Evolutionary conservation across 2,888 invertebrate species (phyloP).

Genomic region (Melieria picta): DNA sequence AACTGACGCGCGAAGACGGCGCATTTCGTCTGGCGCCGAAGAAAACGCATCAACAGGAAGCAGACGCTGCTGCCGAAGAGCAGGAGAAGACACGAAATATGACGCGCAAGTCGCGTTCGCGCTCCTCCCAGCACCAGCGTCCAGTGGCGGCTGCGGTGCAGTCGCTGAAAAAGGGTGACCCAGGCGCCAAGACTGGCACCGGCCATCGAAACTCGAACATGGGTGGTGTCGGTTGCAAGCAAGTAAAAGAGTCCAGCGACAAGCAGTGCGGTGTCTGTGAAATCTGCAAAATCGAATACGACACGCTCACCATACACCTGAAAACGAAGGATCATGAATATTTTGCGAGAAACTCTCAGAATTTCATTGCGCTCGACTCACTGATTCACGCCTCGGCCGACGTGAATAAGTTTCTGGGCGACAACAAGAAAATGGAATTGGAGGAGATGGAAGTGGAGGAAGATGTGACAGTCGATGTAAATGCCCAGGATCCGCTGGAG

Average conservation of each 20-base stretch:
- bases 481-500: slow-evolving; percentile 47
- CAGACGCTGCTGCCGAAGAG: slow-evolving; percentile 18
- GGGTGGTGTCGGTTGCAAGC: slow-evolving; percentile 40
- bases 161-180: slow-evolving; percentile 38
- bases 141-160: slow-evolving; percentile 47
- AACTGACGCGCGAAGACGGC: slow-evolving; percentile 61
- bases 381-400: slow-evolving; percentile 76
- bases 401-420: slow-evolving; percentile 75
- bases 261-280: slow-evolving; percentile 78
- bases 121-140: slow-evolving; percentile 52
- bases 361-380: slow-evolving; percentile 79
- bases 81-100: slow-evolving; percentile 46
- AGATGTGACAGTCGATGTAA: slow-evolving; percentile 42
- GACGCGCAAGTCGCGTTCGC: slow-evolving; percentile 63
- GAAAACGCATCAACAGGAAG: slow-evolving; percentile 39
- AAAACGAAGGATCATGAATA: slow-evolving; percentile 79
- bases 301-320: slow-evolving; percentile 75
- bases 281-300: slow-evolving; percentile 81
- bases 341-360: slow-evolving; percentile 78
- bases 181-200: slow-evolving; percentile 39
- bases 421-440: slow-evolving; percentile 64
- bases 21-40: slow-evolving; percentile 58
- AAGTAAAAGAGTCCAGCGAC: slow-evolving; percentile 58
- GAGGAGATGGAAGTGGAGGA: slow-evolving; percentile 62
- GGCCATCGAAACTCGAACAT: slow-evolving; percentile 28